These are phyloP conservation scores for Benthosema pterotum DNA, from an alignment of 2,797 vertebrate species.

Conservation along the genomic window DNA sequence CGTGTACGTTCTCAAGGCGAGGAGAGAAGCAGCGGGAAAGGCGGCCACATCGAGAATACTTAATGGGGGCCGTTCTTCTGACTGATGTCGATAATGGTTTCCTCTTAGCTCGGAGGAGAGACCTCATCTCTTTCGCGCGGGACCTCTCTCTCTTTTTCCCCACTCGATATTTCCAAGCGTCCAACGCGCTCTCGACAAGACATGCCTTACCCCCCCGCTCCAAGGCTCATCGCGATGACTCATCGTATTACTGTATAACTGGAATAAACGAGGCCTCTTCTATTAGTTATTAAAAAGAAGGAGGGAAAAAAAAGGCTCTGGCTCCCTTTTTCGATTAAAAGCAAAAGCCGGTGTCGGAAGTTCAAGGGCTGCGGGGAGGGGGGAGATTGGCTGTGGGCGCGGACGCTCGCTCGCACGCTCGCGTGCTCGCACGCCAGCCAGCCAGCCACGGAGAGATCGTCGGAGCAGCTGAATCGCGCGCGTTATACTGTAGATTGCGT, in stretches of 20 bases:
- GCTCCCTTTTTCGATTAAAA: slow-evolving; percentile 67
- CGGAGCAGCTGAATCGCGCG: slow-evolving; percentile 42
- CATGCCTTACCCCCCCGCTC: slow-evolving; percentile 65
- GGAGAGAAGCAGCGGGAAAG: not conserved
- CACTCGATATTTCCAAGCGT: slow-evolving; percentile 54
- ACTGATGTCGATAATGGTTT: slow-evolving; percentile 54
- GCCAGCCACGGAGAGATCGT: slow-evolving; percentile 21
- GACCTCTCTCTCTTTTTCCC: slow-evolving; percentile 54
- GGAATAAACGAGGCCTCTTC: slow-evolving; percentile 58
- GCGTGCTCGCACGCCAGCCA: too few species aligned
- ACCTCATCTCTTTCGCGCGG: slow-evolving; percentile 70
- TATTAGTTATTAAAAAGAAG: slow-evolving; percentile 58
- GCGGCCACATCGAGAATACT: slow-evolving; percentile 46
- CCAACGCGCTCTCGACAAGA: slow-evolving; percentile 65
- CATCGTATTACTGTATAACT: slow-evolving; percentile 63
- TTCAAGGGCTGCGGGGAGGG: slow-evolving; percentile 80
- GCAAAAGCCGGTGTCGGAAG: slow-evolving; percentile 60
- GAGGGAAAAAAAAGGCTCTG: too few species aligned
- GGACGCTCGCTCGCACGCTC: too few species aligned
- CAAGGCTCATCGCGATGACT: slow-evolving; percentile 58
- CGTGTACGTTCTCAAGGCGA: too few species aligned
- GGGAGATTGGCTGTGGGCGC: slow-evolving; percentile 52
- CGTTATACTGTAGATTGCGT: too few species aligned
- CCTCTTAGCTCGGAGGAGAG: slow-evolving; percentile 51
- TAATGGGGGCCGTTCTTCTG: slow-evolving; percentile 38